These are phyloP conservation scores for Sicus ferrugineus DNA, from an alignment of 2,888 invertebrate genomes.

Conservation along the genomic window DNA sequence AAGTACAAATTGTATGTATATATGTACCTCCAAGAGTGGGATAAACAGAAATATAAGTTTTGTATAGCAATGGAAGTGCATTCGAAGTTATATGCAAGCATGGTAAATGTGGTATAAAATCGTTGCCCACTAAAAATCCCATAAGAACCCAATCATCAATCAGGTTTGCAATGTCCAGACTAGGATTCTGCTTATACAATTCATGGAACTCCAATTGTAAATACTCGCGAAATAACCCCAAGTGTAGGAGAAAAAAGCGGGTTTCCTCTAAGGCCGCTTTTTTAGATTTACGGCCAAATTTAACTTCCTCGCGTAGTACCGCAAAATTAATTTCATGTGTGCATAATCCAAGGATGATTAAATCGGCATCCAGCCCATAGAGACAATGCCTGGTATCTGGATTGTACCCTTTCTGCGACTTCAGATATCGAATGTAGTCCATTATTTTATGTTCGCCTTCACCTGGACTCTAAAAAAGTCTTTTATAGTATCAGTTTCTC, in stretches of 20 bases:
- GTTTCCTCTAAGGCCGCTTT: slow-evolving; percentile 84
- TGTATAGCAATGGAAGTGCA: slow-evolving; percentile 86
- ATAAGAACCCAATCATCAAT: slow-evolving; percentile 98
- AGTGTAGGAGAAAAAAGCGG: slow-evolving; percentile 90
- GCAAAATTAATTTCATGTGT: slow-evolving; percentile 97
- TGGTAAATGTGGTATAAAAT: slow-evolving; percentile 96
- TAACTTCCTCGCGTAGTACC: slow-evolving; percentile 90
- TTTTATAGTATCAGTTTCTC: slow-evolving; percentile 18
- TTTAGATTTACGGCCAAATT: slow-evolving; percentile 76
- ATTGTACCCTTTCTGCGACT: slow-evolving; percentile 84
- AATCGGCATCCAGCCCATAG: slow-evolving; percentile 96
- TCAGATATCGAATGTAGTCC: slow-evolving; percentile 94
- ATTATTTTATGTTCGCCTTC: slow-evolving; percentile 99
- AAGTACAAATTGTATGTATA: too few relatives aligned
- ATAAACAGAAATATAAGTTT: slow-evolving; percentile 85
- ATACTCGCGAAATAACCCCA: slow-evolving; percentile 92
- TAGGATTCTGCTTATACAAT: slow-evolving; percentile 70
- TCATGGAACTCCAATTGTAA: slow-evolving; percentile 86
- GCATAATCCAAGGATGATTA: slow-evolving; percentile 95
- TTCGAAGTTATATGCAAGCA: slow-evolving; percentile 92
- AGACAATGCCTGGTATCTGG: slow-evolving; percentile 94
- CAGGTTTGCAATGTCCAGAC: slow-evolving; percentile 87
- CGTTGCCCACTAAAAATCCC: slow-evolving; percentile 97
- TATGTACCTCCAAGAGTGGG: slow-evolving; percentile 83
- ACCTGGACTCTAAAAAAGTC: slow-evolving; percentile 78